A percentile compares a stretch with the other conserved stretches of the same genome.
Conservation (phyloP, 1,140 invertebrate species). For the Dendroctonus valens region DNA sequence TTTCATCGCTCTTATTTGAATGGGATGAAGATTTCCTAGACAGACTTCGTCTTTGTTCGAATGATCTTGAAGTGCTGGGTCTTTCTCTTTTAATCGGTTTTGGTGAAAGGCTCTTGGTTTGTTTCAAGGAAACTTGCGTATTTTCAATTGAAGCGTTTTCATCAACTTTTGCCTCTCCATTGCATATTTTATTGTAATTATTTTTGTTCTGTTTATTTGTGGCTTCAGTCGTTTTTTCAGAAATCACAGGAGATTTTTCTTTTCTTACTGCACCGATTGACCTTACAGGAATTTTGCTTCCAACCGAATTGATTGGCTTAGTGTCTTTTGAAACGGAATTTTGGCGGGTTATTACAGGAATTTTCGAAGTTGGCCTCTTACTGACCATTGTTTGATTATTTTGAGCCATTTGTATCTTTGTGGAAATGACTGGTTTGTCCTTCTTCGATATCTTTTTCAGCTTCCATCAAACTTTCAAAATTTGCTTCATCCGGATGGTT, state of each 20-base stretch:
- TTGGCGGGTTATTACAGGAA: constrained; percentile 44
- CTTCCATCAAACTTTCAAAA: not conserved
- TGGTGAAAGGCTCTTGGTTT: constrained; percentile 14
- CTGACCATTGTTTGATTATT: constrained; percentile 39
- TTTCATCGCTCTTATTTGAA: constrained; percentile 32
- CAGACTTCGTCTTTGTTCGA: constrained; percentile 13
- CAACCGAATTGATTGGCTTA: constrained; percentile 34
- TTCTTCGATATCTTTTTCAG: constrained; percentile 5
- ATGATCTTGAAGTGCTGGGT: constrained; percentile 14
- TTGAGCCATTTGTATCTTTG: constrained; percentile 46
- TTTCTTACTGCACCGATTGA: constrained; percentile 18
- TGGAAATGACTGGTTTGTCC: constrained; percentile 35
- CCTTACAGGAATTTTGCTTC: constrained; percentile 46
- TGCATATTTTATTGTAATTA: constrained; percentile 7
- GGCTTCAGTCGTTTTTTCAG: not conserved
- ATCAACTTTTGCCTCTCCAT: constrained; percentile 10
- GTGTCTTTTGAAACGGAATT: constrained; percentile 38
- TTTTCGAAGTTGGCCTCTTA: constrained; percentile 43
- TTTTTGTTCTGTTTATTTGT: not conserved
- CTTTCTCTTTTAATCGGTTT: constrained; percentile 11
- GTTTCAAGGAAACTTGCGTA: no score
- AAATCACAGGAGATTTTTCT: constrained; percentile 3
- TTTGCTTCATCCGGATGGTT: not conserved
- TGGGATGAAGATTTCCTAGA: constrained; percentile 19
- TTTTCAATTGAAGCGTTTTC: not conserved